These are phyloP conservation scores for Metalampra italica DNA, from an alignment of 2,888 invertebrate species.

Conservation along the genomic window DNA sequence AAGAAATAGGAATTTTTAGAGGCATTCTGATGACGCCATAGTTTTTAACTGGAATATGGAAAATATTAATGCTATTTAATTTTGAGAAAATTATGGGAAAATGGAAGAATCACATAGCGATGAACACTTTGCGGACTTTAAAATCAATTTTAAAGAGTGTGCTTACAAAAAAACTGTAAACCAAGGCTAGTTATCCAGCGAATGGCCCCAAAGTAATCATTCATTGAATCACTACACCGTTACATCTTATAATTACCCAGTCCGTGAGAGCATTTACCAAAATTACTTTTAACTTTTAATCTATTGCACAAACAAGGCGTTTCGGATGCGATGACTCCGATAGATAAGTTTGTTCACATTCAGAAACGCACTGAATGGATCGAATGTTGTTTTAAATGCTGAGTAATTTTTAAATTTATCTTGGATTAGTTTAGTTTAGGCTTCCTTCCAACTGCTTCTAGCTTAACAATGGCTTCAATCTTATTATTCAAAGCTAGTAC, in stretches of 20 bases:
- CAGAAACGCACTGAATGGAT: slow-evolving; percentile 24
- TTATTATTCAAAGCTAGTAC: not conserved
- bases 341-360: slow-evolving; percentile 39
- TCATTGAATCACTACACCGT: slow-evolving; percentile 4
- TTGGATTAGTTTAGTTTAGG: not conserved
- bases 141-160: not conserved
- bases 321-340: slow-evolving; percentile 33
- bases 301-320: slow-evolving; percentile 24
- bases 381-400: slow-evolving; percentile 32
- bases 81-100: too few species aligned
- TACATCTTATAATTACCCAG: slow-evolving; percentile 4
- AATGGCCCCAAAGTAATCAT: not conserved
- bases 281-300: slow-evolving; percentile 12
- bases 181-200: not conserved
- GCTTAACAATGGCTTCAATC: not conserved
- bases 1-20: not conserved
- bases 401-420: slow-evolving; percentile 5
- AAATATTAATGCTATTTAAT: too few species aligned
- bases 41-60: too few species aligned
- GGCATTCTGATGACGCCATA: too few species aligned
- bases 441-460: not conserved
- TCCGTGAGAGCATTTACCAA: slow-evolving; percentile 19
- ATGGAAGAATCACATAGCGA: too few species aligned
- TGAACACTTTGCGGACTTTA: not conserved
- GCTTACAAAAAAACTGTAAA: not conserved